Conservation (phyloP, 2,797 vertebrate genomes). For the Tiaroga cobitis region DNA sequence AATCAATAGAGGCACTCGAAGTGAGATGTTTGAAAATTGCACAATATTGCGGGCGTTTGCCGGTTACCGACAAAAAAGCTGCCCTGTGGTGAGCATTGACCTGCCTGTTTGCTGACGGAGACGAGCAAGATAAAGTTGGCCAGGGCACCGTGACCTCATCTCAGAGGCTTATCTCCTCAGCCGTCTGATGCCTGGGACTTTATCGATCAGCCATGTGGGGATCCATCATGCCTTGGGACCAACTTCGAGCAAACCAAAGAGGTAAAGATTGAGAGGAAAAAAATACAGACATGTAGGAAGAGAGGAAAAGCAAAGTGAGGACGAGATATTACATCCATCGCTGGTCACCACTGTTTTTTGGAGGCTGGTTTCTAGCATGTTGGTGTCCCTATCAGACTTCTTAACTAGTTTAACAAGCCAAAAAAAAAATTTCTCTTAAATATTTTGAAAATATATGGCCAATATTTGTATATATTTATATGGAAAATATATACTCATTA, state of each 20-base stretch:
- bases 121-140: constrained; percentile 57
- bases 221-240: constrained; percentile 53
- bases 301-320: neutral
- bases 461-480: too few species aligned
- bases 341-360: neutral
- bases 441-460: too few species aligned
- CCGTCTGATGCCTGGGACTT: constrained; percentile 44
- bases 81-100: constrained; percentile 46
- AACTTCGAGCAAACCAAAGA: constrained; percentile 37
- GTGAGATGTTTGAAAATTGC: constrained; percentile 43
- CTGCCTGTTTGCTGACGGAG: constrained; percentile 41
- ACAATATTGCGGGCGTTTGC: constrained; percentile 13
- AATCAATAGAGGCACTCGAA: constrained; percentile 26
- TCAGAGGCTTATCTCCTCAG: constrained; percentile 55
- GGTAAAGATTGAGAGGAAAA: neutral
- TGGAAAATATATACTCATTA: too few species aligned
- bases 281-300: neutral
- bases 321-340: neutral
- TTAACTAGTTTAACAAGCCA: neutral
- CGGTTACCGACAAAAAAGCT: constrained; percentile 41
- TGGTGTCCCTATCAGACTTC: neutral
- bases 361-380: neutral
- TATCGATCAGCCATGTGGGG: constrained; percentile 54
- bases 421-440: too few species aligned
- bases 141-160: constrained; percentile 49